Evolutionary conservation across 2,888 invertebrate genomes (phyloP).

Genomic region (Coleophora flavipennella): DNA sequence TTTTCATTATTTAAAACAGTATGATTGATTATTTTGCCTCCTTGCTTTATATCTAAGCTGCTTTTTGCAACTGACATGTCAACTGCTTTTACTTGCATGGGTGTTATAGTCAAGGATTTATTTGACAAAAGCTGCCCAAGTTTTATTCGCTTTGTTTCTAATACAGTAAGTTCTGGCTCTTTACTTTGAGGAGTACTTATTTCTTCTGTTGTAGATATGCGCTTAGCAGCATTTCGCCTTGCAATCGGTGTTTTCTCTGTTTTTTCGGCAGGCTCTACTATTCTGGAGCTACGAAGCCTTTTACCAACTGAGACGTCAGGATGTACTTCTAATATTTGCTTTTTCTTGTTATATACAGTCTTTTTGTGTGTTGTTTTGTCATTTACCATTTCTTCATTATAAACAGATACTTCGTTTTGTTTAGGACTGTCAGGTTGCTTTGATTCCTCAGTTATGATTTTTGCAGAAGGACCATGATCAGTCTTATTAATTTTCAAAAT

Average conservation of each 20-base stretch:
- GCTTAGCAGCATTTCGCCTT: slow-evolving; percentile 41
- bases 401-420: slow-evolving; percentile 30
- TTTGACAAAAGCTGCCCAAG: slow-evolving; percentile 57
- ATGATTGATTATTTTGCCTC: slow-evolving; percentile 41
- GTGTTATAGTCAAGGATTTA: slow-evolving; percentile 49
- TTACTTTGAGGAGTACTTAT: slow-evolving; percentile 37
- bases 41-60: slow-evolving; percentile 35
- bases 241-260: slow-evolving; percentile 20
- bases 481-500: slow-evolving; percentile 78
- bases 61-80: slow-evolving; percentile 38
- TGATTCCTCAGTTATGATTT: slow-evolving; percentile 61
- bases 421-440: slow-evolving; percentile 34
- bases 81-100: slow-evolving; percentile 35
- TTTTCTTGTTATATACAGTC: slow-evolving; percentile 45
- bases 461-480: slow-evolving; percentile 64
- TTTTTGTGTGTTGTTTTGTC: slow-evolving; percentile 41
- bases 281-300: slow-evolving; percentile 56
- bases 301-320: slow-evolving; percentile 45
- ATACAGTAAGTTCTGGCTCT: slow-evolving; percentile 42
- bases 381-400: slow-evolving; percentile 37
- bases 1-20: slow-evolving; percentile 56
- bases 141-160: slow-evolving; percentile 57
- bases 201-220: slow-evolving; percentile 31
- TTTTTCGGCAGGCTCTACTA: slow-evolving; percentile 50
- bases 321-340: slow-evolving; percentile 29